phyloP scores from a whole-genome alignment of 1,140 invertebrate genomes.

The Lanistes nyassanus region DNA sequence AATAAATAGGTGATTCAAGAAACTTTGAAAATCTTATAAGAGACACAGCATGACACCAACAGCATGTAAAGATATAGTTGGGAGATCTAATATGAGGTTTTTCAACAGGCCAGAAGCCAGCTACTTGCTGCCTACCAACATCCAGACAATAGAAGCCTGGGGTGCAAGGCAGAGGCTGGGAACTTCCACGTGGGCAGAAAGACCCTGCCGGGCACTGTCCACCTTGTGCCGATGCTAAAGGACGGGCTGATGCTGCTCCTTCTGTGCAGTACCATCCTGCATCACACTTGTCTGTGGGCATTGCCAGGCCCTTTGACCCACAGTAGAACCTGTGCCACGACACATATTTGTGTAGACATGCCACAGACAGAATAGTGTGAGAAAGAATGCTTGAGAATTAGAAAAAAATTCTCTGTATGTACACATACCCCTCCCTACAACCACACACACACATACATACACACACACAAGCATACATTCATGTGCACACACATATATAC shows the following conservation, averaged over 20 bases:
- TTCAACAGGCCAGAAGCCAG: neutral
- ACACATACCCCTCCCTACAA: neutral
- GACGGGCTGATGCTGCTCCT: slow-evolving; percentile 39
- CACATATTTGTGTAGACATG: neutral
- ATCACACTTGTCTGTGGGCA: slow-evolving; percentile 54
- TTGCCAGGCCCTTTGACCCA: slow-evolving; percentile 47
- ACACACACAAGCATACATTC: neutral
- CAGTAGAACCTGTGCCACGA: slow-evolving; percentile 49
- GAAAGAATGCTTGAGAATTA: neutral
- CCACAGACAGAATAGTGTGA: neutral
- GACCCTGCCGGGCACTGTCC: slow-evolving; percentile 55
- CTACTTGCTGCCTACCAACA: slow-evolving; percentile 35
- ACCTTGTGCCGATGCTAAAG: slow-evolving; percentile 40
- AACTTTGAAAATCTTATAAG: neutral
- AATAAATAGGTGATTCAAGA: neutral
- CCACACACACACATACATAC: neutral
- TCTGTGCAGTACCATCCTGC: slow-evolving; percentile 59
- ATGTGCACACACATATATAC: neutral
- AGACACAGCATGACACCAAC: neutral
- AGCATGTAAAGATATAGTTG: neutral
- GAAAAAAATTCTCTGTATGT: neutral
- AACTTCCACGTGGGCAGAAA: slow-evolving; percentile 60
- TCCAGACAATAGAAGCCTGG: slow-evolving; percentile 58
- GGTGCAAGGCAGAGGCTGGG: slow-evolving; percentile 50
- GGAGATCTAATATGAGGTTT: neutral